phyloP scores from a whole-genome alignment of 1,140 invertebrate genomes.

The Galleria mellonella region DNA sequence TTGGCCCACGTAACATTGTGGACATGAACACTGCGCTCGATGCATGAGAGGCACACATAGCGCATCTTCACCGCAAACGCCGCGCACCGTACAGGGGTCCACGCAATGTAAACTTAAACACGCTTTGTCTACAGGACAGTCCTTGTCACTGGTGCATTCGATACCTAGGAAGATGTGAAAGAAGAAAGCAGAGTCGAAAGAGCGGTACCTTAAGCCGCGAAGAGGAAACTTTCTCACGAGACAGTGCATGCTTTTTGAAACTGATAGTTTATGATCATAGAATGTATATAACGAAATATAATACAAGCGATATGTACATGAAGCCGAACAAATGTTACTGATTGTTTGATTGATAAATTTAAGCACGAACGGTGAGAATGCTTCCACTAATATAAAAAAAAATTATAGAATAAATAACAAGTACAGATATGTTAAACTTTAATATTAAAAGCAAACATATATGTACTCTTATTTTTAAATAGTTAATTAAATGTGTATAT shows the following conservation, averaged over 20 bases:
- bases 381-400: constrained; percentile 62
- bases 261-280: constrained; percentile 71
- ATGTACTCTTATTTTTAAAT: constrained; percentile 19
- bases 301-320: constrained; percentile 74
- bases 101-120: constrained; percentile 90
- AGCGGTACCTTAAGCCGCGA: constrained; percentile 78
- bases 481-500: too few relatives aligned
- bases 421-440: constrained; percentile 38
- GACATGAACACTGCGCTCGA: constrained; percentile 88
- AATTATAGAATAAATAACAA: constrained; percentile 13
- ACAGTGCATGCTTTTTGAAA: constrained; percentile 82
- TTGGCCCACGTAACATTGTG: constrained; percentile 89
- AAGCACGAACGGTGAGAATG: constrained; percentile 74
- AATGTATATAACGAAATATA: constrained; percentile 71
- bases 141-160: constrained; percentile 91
- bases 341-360: constrained; percentile 44
- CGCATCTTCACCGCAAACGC: constrained; percentile 91
- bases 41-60: constrained; percentile 89
- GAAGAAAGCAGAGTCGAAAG: constrained; percentile 83
- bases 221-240: constrained; percentile 85
- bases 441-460: constrained; percentile 30
- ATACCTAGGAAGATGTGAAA: constrained; percentile 85
- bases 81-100: constrained; percentile 91
- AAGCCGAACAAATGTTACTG: constrained; percentile 72
- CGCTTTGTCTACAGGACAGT: constrained; percentile 92